These are phyloP conservation scores for Eulemur mongoz DNA, from an alignment of 2,797 vertebrate genomes.

Conservation along the genomic window DNA sequence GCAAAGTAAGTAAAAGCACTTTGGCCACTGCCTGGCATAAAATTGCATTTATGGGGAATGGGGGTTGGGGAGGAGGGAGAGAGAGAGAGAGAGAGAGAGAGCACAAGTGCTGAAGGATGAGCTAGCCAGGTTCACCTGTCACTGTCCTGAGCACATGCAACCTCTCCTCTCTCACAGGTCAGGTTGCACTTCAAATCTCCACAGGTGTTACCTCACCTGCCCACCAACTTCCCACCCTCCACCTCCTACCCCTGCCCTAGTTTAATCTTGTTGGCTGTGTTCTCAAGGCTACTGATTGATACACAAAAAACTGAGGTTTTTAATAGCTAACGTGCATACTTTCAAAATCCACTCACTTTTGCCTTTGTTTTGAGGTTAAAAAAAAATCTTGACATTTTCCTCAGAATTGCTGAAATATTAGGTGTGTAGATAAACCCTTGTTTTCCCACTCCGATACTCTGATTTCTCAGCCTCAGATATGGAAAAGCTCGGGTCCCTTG, in stretches of 20 bases:
- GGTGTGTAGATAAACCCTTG: background rate
- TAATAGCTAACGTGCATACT: background rate
- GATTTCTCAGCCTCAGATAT: slow-evolving; percentile 54
- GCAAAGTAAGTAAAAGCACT: background rate
- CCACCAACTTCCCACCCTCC: too few relatives aligned
- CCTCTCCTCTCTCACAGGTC: background rate
- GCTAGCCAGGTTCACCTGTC: too few relatives aligned
- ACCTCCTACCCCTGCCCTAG: fast-evolving
- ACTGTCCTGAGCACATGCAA: background rate
- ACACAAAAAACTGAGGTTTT: background rate
- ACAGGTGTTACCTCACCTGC: background rate
- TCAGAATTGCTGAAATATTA: slow-evolving; percentile 22
- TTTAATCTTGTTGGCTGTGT: background rate
- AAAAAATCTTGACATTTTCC: background rate
- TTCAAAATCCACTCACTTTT: background rate
- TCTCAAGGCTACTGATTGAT: background rate
- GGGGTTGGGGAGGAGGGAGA: too few relatives aligned
- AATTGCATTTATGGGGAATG: background rate
- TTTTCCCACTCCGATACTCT: background rate
- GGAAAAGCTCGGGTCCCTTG: background rate
- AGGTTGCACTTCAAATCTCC: background rate
- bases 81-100: too few relatives aligned
- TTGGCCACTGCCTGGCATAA: background rate
- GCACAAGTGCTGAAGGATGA: fast-evolving
- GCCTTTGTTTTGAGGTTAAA: background rate